Base-by-base conservation (phyloP, 2,113 vertebrate species). In the Phyllostomus discolor region DNA sequence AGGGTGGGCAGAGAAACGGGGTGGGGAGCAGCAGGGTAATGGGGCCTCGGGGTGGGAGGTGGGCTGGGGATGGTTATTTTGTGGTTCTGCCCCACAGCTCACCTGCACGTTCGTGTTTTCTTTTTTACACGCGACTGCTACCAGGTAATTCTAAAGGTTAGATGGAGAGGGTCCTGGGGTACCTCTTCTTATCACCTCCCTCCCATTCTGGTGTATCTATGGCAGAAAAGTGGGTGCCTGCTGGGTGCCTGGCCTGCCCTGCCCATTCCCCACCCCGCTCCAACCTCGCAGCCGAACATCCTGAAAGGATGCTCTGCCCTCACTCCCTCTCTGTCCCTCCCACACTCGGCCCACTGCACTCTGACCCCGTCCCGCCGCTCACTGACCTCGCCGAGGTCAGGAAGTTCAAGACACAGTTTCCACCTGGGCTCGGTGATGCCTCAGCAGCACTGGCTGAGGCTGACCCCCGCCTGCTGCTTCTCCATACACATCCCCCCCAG, bases 21-120 rank as follows among this genome's bases (percentile, higher is more conserved):
- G 14, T 6, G 26, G 19, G 52, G 16, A 43, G 50, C 33, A 35
- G 59, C 31, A 10, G 0, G 2, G 4, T 6, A 5, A 16, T 0
- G 17, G 14, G 35, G 7, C 33, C 3, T 24, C 43, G 24, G 91
- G 10, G 20, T 22, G 10, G 66, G 72, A 48, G 38, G 16, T 17
- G 33, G n/a, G 19, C 8, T 59, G 5, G 57, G 48, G 79, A 5
- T 12, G 38, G 64, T 9, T 43, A 10, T 52, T 92, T 50, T 7
- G 16, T 43, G 57, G 9, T 31, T 86, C 35, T 28, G 48, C 19
- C 81, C 41, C 62, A 2, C 4, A 41, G 72, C 50, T 93, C 80
- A 88, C 7, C 80, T 46, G 17, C 33, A 12, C 5, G 24, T 46
- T 26, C 15, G 7, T 8, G 41, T 14, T 2, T 52, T 80, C 33